Base-by-base conservation (phyloP, 1,140 invertebrate species). In the Geopemphigus sp. region DNA sequence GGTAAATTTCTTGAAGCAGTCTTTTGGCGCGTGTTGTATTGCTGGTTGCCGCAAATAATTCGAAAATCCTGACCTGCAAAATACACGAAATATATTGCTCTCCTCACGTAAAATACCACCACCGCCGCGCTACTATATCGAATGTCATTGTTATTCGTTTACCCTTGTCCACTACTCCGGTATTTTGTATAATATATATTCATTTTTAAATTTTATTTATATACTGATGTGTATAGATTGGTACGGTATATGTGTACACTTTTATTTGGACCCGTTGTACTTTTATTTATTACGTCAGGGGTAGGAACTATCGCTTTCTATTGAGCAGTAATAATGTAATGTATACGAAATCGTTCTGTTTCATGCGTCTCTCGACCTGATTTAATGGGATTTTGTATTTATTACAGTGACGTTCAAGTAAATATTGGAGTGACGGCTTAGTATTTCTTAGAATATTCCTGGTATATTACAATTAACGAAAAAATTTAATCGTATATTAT, bases 1-100 rank as follows among this genome's bases (percentile, higher is more conserved):
- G 17, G 17, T 68, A 14, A 50, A 68, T 47, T 68, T 12, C 6
- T 14, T 32, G 14, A 14, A 10, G 22, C n/a, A 47, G 63, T 66
- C 63, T 39, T 66, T 66, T 39, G 32, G 14, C 22, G 15, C 17
- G 24, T 53, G 26, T 39, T 39, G 8, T 39, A 39, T 8, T 39
- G 32, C 32, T 39, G 47, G 47, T 12, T 39, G 32, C n/a, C 10
- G 68, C 68, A 29, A 47, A 47, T 54, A 72, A 47, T 72, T n/a
- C 5, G 24, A 72, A 54, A 72, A 72, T 72, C 47, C 50, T 72
- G 68, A 72, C 68, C 68, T 72, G 68, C 68, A 32, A 72, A 72
- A 72, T 54, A n/a, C 19, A 72, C 68, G 17, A 72, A 54, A 54
- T 68, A 50, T 68, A 68, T 68, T 47, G 14, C 63, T 66, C n/a